Conservation (phyloP, 2,113 vertebrate genomes). For the Aptenodytes patagonicus region DNA sequence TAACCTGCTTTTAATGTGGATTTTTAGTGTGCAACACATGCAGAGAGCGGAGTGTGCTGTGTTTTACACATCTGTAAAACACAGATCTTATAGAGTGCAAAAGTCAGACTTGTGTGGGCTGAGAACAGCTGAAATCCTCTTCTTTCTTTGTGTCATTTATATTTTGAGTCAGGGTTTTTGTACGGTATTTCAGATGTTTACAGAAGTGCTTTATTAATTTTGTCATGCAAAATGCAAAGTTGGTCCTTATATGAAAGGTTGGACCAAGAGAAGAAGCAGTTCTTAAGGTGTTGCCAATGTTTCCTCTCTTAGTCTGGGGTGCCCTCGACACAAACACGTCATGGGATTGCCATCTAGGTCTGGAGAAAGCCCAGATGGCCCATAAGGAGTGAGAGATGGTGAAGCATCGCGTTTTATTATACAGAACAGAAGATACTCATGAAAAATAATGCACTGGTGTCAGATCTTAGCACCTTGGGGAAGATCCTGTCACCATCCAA, state of each 20-base stretch:
- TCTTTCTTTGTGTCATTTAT: background rate
- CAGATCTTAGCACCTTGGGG: constrained; percentile 21
- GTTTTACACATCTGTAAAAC: background rate
- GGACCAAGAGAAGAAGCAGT: background rate
- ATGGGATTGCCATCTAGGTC: background rate
- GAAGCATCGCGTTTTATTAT: background rate
- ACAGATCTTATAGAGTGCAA: background rate
- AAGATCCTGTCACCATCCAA: constrained; percentile 41
- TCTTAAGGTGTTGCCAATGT: background rate
- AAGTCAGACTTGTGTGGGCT: background rate
- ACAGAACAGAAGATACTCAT: background rate
- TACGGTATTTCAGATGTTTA: background rate
- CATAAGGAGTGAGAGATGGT: background rate
- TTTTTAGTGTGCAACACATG: background rate
- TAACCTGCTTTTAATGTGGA: constrained; percentile 25
- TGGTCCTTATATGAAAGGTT: background rate
- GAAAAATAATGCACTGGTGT: background rate
- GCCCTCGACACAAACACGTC: rapidly evolving
- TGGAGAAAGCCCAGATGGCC: background rate
- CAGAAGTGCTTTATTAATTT: background rate
- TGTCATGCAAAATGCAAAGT: background rate
- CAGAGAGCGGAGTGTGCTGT: background rate
- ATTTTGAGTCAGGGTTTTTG: background rate
- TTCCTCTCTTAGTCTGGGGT: background rate
- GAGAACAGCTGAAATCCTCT: background rate